Percentiles rank a stretch among this genome's conserved stretches.
phyloP scores from a whole-genome alignment of 2,888 invertebrate genomes.

The Limenitis arthemis region DNA sequence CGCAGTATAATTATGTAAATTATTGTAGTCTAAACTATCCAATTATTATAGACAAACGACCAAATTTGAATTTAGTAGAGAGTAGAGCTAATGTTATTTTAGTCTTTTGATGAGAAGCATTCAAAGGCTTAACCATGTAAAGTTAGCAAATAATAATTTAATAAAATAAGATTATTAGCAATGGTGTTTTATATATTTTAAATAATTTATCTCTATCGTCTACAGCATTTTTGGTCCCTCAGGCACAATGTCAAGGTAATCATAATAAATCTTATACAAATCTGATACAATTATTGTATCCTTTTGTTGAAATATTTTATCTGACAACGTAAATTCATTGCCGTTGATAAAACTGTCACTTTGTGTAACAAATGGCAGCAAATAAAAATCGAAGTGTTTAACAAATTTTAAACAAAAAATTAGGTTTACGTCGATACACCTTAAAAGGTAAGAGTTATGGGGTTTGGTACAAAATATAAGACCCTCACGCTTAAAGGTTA shows the following conservation, averaged over 20 bases:
- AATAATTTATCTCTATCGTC: conserved; percentile 1
- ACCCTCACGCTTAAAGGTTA: not conserved
- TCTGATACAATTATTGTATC: conserved; percentile 7
- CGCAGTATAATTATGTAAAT: too few relatives aligned
- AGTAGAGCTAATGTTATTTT: too few relatives aligned
- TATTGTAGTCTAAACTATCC: too few relatives aligned
- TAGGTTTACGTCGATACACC: conserved; percentile 6
- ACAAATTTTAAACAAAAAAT: conserved; percentile 3
- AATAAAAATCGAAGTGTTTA: conserved; percentile 6
- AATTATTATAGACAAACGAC: too few relatives aligned
- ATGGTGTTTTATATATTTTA: not conserved
- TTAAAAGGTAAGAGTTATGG: conserved; percentile 15
- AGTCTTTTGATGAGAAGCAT: too few relatives aligned
- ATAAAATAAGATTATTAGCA: not conserved
- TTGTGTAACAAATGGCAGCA: conserved; percentile 9
- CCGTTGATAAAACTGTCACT: conserved; percentile 17
- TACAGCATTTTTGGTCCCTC: not conserved
- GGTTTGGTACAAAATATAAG: conserved; percentile 4
- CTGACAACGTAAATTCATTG: conserved; percentile 6
- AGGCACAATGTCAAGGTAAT: not conserved
- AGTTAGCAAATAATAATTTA: not conserved
- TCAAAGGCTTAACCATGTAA: too few relatives aligned
- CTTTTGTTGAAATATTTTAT: conserved; percentile 14
- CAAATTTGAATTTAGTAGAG: too few relatives aligned
- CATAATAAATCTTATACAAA: conserved; percentile 10